These are phyloP conservation scores for Belgica antarctica DNA, from an alignment of 2,888 invertebrate genomes.

Conservation along the genomic window DNA sequence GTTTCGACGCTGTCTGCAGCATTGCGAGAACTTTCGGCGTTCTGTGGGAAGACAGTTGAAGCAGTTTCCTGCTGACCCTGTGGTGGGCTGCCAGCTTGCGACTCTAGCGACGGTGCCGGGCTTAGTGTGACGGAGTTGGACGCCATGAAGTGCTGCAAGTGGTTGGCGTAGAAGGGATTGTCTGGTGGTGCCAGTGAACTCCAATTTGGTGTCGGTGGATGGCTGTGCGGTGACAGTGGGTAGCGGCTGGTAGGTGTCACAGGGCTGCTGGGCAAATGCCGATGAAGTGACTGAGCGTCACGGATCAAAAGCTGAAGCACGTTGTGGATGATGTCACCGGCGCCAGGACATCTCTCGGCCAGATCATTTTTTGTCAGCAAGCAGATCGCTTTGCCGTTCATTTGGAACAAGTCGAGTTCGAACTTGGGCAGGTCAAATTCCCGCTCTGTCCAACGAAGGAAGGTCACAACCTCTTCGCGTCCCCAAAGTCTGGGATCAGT, in stretches of 20 bases:
- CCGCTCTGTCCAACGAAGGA: slow-evolving; percentile 86
- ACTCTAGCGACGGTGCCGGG: slow-evolving; percentile 86
- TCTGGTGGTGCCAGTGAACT: slow-evolving; percentile 57
- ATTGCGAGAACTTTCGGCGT: slow-evolving; percentile 35
- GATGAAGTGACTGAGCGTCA: slow-evolving; percentile 74
- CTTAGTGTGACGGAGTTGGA: slow-evolving; percentile 84
- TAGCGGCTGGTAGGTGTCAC: slow-evolving; percentile 80
- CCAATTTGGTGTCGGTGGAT: slow-evolving; percentile 79
- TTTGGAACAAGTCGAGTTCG: slow-evolving; percentile 90
- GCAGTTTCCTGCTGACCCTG: slow-evolving; percentile 64
- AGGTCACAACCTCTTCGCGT: slow-evolving; percentile 82
- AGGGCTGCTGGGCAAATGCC: slow-evolving; percentile 76
- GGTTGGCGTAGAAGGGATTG: slow-evolving; percentile 58
- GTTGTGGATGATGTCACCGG: slow-evolving; percentile 92
- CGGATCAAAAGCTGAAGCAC: slow-evolving; percentile 83
- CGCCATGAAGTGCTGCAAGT: slow-evolving; percentile 71
- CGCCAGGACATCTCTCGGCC: slow-evolving; percentile 86
- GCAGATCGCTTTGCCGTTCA: slow-evolving; percentile 95
- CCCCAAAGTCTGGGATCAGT: slow-evolving; percentile 89
- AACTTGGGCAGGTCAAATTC: slow-evolving; percentile 89
- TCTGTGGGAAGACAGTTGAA: slow-evolving; percentile 45
- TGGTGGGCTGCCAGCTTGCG: slow-evolving; percentile 82
- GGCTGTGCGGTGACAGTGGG: slow-evolving; percentile 76
- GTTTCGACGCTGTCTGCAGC: slow-evolving; percentile 48
- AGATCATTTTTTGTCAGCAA: slow-evolving; percentile 85